Evolutionary conservation across 2,888 invertebrate species (phyloP), one percentile per base, ranked within the genome.

Genomic region (Clivina fossor): DNA sequence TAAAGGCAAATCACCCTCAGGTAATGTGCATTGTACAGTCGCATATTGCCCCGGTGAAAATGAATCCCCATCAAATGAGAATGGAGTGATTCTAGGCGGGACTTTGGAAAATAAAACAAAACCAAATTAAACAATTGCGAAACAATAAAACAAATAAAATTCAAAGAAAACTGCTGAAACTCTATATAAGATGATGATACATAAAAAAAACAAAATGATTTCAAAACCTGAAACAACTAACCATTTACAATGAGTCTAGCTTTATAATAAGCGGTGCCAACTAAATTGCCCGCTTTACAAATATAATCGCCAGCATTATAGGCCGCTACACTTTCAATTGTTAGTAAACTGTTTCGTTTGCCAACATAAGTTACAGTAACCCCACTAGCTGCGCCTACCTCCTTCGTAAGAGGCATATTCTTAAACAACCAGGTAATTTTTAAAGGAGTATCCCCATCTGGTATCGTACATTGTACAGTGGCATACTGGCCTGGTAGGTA

Each of bases 241-340:
- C 85, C 85, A 70, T 85, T 85, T 66, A 86, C 83, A 69, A 81
- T 76, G 68, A 86, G 79, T 32, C 78, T 78, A 54, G 84, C 79
- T 60, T 78, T 79, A 68, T 80, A 79, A 65, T 81, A 79, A 58
- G 75, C 76, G 63, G 79, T 78, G 66, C 84, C 84, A 61, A 84
- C 84, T 63, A 76, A 74, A 69, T 86, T 85, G 69, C 79, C 79
- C 30, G 80, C 83, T 66, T 78, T 77, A 71, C 84, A 85, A 58
- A 82, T 83, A 71, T 83, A 84, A 73, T 82, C 81, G 56, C 84
- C 84, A 61, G 80, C 80, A 65, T 84, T 83, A 62, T 79, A 78
- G 49, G 83, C 80, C 68, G 80, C 80, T 67, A 86, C 83, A 48
- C 81, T 78, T 68, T 83, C 81, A 71, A 87, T 84, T 67, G 82